Evolutionary conservation across 2,113 vertebrate genomes (phyloP).

Genomic region (Calcarius ornatus): DNA sequence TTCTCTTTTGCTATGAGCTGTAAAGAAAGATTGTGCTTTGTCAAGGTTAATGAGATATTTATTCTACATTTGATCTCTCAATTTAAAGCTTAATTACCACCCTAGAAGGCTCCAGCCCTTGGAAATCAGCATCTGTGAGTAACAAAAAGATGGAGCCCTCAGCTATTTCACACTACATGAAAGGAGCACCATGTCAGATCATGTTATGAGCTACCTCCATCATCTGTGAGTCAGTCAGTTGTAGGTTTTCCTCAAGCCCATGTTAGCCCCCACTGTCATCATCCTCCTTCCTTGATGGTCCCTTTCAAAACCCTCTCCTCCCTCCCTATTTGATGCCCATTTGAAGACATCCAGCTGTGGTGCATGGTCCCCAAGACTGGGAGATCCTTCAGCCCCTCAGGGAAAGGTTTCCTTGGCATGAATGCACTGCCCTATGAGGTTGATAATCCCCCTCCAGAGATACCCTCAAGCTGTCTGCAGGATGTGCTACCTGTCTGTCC

Average conservation of each 20-base stretch:
- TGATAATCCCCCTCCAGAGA: background rate
- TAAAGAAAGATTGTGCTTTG: background rate
- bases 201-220: background rate
- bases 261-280: background rate
- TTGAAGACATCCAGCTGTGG: background rate
- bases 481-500: background rate
- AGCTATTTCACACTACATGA: background rate
- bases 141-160: background rate
- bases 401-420: background rate
- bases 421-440: background rate
- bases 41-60: conserved; percentile 11
- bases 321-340: background rate
- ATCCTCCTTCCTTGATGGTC: background rate
- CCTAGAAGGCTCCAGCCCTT: background rate
- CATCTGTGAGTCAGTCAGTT: background rate
- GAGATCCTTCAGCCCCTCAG: background rate
- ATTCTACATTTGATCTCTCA: background rate
- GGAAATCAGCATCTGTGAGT: background rate
- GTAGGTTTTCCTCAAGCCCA: background rate
- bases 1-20: background rate
- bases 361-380: background rate
- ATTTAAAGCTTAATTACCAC: conserved; percentile 32
- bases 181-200: background rate
- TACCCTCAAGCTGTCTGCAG: background rate
- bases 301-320: background rate